phyloP scores from a whole-genome alignment of 2,888 invertebrate genomes.

The Meandrusa payeni region DNA sequence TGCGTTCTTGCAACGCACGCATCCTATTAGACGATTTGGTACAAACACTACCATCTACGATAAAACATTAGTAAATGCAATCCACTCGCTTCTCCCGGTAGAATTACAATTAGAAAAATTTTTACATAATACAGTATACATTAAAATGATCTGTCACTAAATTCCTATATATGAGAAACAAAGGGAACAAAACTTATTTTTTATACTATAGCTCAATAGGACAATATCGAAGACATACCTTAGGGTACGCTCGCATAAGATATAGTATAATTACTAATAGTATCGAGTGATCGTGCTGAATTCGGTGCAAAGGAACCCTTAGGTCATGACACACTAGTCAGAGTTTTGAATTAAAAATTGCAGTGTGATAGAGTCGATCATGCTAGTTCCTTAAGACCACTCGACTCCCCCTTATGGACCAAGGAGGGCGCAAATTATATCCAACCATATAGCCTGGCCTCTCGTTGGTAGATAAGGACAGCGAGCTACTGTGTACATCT shows the following conservation, averaged over 20 bases:
- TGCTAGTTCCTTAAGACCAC: constrained; percentile 38
- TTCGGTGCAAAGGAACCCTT: constrained; percentile 34
- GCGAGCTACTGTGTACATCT: constrained; percentile 29
- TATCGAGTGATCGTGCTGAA: too few species aligned
- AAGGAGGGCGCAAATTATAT: constrained; percentile 30
- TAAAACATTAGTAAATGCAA: constrained; percentile 80
- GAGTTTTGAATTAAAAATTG: constrained; percentile 69
- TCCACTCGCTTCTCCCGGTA: constrained; percentile 57
- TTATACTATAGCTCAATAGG: too few species aligned
- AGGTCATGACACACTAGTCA: constrained; percentile 58
- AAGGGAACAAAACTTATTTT: too few species aligned
- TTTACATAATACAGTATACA: constrained; percentile 67
- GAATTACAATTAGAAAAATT: constrained; percentile 39
- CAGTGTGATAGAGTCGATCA: constrained; percentile 55
- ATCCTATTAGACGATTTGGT: constrained; percentile 67
- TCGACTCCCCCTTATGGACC: constrained; percentile 45
- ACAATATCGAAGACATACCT: too few species aligned
- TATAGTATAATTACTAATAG: too few species aligned
- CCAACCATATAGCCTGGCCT: constrained; percentile 35
- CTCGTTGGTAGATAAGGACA: constrained; percentile 40
- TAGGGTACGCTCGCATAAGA: too few species aligned
- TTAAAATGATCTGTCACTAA: constrained; percentile 35
- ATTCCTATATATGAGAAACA: constrained; percentile 20
- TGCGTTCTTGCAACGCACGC: constrained; percentile 31
- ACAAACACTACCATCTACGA: constrained; percentile 70